These are phyloP conservation scores for Coranthus polyacanthus DNA, from an alignment of 2,797 vertebrate species.

Conservation along the genomic window DNA sequence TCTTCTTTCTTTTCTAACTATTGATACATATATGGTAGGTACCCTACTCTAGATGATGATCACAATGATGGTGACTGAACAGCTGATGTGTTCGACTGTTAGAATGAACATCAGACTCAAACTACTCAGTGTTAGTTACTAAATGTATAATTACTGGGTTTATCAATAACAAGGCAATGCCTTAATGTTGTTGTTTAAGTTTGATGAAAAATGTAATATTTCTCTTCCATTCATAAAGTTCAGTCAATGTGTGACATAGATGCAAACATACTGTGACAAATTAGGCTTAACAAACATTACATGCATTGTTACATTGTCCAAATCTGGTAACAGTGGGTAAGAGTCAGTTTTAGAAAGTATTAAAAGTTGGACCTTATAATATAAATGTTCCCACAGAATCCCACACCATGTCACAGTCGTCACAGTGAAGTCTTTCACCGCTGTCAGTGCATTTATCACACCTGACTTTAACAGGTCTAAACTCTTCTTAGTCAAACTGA, in stretches of 20 bases:
- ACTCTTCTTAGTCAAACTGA: conserved; percentile 34
- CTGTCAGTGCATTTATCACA: conserved; percentile 18
- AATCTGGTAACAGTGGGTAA: conserved; percentile 8
- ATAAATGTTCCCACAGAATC: conserved; percentile 2
- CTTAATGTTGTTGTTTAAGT: no score
- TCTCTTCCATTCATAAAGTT: no score
- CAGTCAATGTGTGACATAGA: no score
- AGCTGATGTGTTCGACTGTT: no score
- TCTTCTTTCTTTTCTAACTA: conserved; percentile 1
- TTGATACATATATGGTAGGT: not conserved
- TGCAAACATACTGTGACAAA: no score
- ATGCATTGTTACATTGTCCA: conserved; percentile 1
- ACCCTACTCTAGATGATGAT: not conserved
- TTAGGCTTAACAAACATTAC: no score
- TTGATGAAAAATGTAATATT: no score
- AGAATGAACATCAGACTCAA: no score
- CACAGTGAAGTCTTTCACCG: conserved; percentile 7
- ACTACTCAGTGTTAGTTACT: no score
- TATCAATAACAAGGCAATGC: no score
- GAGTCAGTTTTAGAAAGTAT: not conserved
- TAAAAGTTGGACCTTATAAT: conserved; percentile 8
- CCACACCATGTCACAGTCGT: not conserved
- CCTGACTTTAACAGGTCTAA: conserved; percentile 38
- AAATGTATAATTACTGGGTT: no score
- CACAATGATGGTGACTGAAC: not conserved